Base-by-base conservation (phyloP, 2,888 invertebrate species). In the Melinopterus prodromus region DNA sequence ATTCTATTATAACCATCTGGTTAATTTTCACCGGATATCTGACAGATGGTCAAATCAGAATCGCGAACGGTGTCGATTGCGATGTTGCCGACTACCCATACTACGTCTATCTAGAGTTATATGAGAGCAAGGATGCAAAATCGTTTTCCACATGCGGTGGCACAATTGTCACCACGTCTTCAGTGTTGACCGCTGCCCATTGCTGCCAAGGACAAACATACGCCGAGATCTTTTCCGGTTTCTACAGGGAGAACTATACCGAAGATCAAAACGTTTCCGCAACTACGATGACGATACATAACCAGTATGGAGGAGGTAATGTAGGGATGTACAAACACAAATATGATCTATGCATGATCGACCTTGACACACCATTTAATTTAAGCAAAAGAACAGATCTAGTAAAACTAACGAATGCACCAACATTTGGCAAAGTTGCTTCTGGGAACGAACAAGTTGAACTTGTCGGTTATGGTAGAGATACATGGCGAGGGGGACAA, bases 101-200 rank as follows among this genome's bases (percentile, higher is more conserved):
- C 77, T 74, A 74, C 35, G 74, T 74, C 4, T 74, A 74, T n/a
- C n/a, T 74, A 4, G 36, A 74, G n/a, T n/a, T 74, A 6, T 35
- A 9, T 35, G 15, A 35, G 9, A 36, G 9, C 16, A 53, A 4
- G 1, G 12, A 53, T 7, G 7, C 53, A 53, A n/a, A 14, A 71
- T 85, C 86, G 79, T 53, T 84, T 7, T 85, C 86, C 3, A 82
- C 83, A 70, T 87, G 86, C 38, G 86, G 86, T 15, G 86, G 83
- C 4, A 84, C 85, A 69, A 81, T 86, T 77, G 83, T 86, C 72
- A 79, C 76, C 16, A 9, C 37, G 0, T 80, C 70, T 6, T 82
- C 78, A 36, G 84, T 81, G 14, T 14, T 86, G 4, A 88, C 86
- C 7, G 86, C 84, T 77, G 86, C 84, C 16, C 86, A 86, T 72